These are phyloP conservation scores for Eupithecia exiguata DNA, from an alignment of 2,888 invertebrate genomes.

Conservation along the genomic window DNA sequence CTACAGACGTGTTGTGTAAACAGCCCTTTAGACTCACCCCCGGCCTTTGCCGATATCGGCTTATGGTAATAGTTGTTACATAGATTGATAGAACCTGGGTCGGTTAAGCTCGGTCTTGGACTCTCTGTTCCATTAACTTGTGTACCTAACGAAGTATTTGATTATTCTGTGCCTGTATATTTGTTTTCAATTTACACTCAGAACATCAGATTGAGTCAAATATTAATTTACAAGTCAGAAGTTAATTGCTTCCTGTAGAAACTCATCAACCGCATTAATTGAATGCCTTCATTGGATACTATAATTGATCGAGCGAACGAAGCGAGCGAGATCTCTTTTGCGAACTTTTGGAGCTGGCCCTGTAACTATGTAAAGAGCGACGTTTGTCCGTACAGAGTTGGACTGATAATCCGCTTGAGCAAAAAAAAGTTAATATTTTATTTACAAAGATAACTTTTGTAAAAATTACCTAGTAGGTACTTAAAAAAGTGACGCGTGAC, in stretches of 20 bases:
- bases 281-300: constrained; percentile 2
- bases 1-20: neutral
- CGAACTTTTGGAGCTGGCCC: neutral
- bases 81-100: constrained; percentile 40
- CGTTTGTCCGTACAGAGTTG: neutral
- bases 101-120: constrained; percentile 8
- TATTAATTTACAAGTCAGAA: constrained; percentile 8
- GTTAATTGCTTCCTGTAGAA: constrained; percentile 12
- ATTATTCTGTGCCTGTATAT: constrained; percentile 5
- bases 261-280: constrained; percentile 5
- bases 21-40: constrained; percentile 1
- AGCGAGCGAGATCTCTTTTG: neutral
- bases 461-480: too few species aligned
- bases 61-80: constrained; percentile 39
- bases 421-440: too few species aligned
- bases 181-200: constrained; percentile 7
- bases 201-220: constrained; percentile 11
- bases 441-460: too few species aligned
- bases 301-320: neutral
- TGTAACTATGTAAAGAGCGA: neutral
- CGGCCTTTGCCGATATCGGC: constrained; percentile 25
- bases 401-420: neutral
- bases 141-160: neutral
- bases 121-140: constrained; percentile 7
- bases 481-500: too few species aligned